Evolutionary conservation across 2,888 invertebrate species (phyloP).

Genomic region (Anthrax anthrax): DNA sequence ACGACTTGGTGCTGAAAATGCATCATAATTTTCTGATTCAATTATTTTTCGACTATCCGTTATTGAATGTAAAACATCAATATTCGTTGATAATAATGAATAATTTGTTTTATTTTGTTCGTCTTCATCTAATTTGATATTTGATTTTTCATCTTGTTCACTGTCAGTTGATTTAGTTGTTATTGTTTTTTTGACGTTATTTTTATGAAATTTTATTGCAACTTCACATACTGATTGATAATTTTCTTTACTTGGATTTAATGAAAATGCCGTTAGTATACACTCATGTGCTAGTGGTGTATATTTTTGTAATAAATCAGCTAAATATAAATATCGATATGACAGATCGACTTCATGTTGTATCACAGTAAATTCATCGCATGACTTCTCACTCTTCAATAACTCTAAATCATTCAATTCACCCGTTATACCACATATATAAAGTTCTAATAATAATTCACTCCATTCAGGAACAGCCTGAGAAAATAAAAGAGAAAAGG

Average conservation of each 20-base stretch:
- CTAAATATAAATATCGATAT: constrained; percentile 39
- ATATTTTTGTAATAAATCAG: constrained; percentile 37
- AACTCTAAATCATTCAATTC: constrained; percentile 48
- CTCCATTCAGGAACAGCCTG: constrained; percentile 6
- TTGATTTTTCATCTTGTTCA: neutral
- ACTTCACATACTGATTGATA: constrained; percentile 38
- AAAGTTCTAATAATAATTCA: constrained; percentile 34
- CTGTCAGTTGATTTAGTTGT: neutral
- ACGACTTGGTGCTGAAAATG: constrained; percentile 30
- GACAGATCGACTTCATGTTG: constrained; percentile 38
- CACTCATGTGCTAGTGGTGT: constrained; percentile 45
- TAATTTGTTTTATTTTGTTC: neutral
- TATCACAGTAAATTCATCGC: constrained; percentile 35
- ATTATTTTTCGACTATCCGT: constrained; percentile 16
- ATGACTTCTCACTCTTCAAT: constrained; percentile 30
- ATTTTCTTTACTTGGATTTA: constrained; percentile 41
- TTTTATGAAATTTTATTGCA: constrained; percentile 30
- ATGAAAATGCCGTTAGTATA: constrained; percentile 46
- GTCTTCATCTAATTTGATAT: too few relatives aligned
- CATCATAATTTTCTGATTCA: constrained; percentile 17
- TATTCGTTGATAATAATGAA: neutral
- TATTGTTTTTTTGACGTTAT: too few relatives aligned
- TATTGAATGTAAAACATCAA: constrained; percentile 24
- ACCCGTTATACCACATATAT: constrained; percentile 43
- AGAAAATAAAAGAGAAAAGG: neutral